Evolutionary conservation across 2,888 invertebrate genomes (phyloP), one percentile per base, ranked within the genome.

Genomic region (Volucella inanis): DNA sequence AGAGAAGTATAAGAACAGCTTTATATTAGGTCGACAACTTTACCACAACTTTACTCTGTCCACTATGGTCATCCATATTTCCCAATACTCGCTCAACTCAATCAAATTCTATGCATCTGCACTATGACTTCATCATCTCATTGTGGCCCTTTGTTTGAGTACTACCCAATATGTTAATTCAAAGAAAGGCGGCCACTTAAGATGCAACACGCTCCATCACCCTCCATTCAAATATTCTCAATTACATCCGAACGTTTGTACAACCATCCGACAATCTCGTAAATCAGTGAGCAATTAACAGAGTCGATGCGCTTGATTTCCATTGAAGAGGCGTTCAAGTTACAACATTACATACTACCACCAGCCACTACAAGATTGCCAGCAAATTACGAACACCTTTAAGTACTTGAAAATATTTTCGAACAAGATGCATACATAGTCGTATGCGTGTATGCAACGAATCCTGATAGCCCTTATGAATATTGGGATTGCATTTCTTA

Each of bases 231-330:
- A 9, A 10, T 49, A 39, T 70, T 55, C 47, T 22, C 12, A 2
- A 11, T 57, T 80, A 55, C 75, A 45, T 12, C 68, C 55, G 6
- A 18, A 65, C 43, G 31, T 31, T 31, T 31, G 31, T 31, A 31
- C 31, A 31, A 6, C 6, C 31, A 31, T 59, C 61, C 12, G 54
- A 71, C 47, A 18, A 52, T 61, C 71, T 77, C 81, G 71, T 85
- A 81, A 85, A 85, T 85, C 85, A 81, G 76, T 74, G 77, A 85
- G 77, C 77, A 85, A 85, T 85, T 85, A 85, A 85, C 81, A 74
- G 80, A 38, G 76, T 76, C 85, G 81, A 85, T 81, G 72, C 81
- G 81, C 85, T 77, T 85, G 81, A 85, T 85, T 85, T 85, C 81
- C 55, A 68, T 49, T n/a, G 41, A 77, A 68, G 68, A 68, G 62